Conservation (phyloP, 1,140 invertebrate species). For the Anastrepha obliqua region DNA sequence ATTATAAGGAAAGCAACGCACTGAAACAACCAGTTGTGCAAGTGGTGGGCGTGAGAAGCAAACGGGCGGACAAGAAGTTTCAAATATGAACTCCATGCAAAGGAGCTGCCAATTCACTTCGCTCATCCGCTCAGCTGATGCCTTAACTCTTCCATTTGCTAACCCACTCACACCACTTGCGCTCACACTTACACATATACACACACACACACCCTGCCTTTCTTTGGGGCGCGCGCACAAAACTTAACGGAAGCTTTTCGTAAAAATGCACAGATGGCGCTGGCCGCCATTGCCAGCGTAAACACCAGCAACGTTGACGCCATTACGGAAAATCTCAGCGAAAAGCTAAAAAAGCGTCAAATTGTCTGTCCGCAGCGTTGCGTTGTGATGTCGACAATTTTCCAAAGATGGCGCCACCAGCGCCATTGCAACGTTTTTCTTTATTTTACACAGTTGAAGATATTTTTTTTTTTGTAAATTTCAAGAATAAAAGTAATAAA, state of each 20-base stretch:
- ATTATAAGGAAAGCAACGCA: not conserved
- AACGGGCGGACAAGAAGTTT: not conserved
- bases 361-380: not conserved
- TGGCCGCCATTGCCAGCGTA: conserved; percentile 19
- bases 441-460: conserved; percentile 53
- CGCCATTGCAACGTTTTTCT: conserved; percentile 22
- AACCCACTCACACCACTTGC: not conserved
- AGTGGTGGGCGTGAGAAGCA: not conserved
- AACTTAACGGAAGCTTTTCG: conserved; percentile 10
- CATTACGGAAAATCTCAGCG: conserved; percentile 51
- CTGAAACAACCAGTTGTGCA: not conserved
- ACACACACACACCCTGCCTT: not conserved
- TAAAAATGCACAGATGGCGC: conserved; percentile 53
- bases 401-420: conserved; percentile 58
- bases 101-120: not conserved
- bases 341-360: conserved; percentile 56
- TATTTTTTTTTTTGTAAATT: conserved; percentile 35
- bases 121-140: not conserved
- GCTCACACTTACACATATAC: not conserved
- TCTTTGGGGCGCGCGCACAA: not conserved
- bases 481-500: conserved; percentile 57
- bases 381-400: conserved; percentile 26
- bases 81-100: not conserved
- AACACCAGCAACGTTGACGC: conserved; percentile 29
- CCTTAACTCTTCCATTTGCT: not conserved